phyloP scores from a whole-genome alignment of 2,797 vertebrate species.

The Myotis findleyi region DNA sequence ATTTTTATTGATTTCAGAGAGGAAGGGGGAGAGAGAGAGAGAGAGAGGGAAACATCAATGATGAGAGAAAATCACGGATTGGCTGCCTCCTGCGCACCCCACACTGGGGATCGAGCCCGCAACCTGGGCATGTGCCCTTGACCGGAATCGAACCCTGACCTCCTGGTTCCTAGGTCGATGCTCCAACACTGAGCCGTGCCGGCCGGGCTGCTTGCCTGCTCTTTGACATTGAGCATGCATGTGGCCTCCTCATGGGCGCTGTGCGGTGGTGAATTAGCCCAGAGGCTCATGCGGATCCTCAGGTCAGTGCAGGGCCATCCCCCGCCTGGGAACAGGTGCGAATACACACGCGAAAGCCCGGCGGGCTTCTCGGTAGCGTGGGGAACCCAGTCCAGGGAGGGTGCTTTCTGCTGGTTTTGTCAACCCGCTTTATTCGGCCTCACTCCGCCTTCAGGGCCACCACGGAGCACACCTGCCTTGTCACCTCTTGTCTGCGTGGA shows the following conservation, averaged over 20 bases:
- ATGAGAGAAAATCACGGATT: too few relatives aligned
- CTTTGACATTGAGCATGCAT: neutral
- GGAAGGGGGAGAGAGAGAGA: too few relatives aligned
- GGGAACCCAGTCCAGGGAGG: neutral
- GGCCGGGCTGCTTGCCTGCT: neutral
- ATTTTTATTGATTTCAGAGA: too few relatives aligned
- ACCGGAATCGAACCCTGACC: too few relatives aligned
- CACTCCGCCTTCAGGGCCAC: neutral
- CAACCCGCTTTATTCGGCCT: neutral
- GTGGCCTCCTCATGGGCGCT: neutral
- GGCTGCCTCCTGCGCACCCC: too few relatives aligned
- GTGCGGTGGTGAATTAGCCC: neutral
- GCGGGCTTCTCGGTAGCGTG: neutral
- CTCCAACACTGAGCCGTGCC: fast-evolving
- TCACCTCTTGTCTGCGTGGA: constrained; percentile 42
- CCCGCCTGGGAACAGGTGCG: neutral
- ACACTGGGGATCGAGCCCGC: too few relatives aligned
- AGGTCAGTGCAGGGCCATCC: neutral
- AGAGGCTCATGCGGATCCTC: neutral
- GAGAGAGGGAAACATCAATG: too few relatives aligned
- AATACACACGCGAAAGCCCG: neutral
- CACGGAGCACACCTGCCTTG: neutral
- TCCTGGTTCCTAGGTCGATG: too few relatives aligned
- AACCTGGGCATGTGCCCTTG: too few relatives aligned
- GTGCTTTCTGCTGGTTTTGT: neutral